Base-by-base conservation (phyloP, 1,140 invertebrate species). In the Battus philenor region DNA sequence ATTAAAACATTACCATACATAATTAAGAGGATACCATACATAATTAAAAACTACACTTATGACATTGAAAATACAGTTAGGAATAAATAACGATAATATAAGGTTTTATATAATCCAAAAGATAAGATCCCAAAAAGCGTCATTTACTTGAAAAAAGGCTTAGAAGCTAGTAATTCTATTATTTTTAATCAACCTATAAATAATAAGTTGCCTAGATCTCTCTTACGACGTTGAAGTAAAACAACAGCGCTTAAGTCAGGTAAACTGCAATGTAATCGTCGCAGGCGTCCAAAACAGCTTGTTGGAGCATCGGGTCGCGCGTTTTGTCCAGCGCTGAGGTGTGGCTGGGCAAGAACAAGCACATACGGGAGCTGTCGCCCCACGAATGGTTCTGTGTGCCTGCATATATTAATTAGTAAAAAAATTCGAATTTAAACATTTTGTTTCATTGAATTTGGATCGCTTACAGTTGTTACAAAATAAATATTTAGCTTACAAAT, bases 241-340 rank as follows among this genome's bases (percentile, higher is more conserved):
- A n/a, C n/a, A n/a, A n/a, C 8, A 4, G 30, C 6, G 11, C 7
- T 4, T 76, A 82, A 2, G 69, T 76, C 3, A 83, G 60, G 32
- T 83, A 83, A 0, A 77, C 66, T 11, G 72, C 32, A n/a, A 83
- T 77, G 26, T 83, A 83, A 38, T 83, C 79, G 15, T 83, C 79
- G 20, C 64, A 66, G 0, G 79, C 79, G 36, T 83, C 79, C 2
- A 80, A 26, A 1, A 83, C 46, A 0, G 74, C 79, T 5, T 63
- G 56, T 22, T 33, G 50, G 1, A 69, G 33, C 2, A 27, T 50
- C 1, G 55, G 49, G 46, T 68, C 59, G 6, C 34, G 51, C n/a
- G 22, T 20, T 0, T 55, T 18, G 4, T 50, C 32, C 11, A 67
- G 41, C 0, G 59, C 59, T 5, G 50, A 46, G 2, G 66, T 58